phyloP scores from a whole-genome alignment of 2,888 invertebrate species.

The Agrotis clavis region DNA sequence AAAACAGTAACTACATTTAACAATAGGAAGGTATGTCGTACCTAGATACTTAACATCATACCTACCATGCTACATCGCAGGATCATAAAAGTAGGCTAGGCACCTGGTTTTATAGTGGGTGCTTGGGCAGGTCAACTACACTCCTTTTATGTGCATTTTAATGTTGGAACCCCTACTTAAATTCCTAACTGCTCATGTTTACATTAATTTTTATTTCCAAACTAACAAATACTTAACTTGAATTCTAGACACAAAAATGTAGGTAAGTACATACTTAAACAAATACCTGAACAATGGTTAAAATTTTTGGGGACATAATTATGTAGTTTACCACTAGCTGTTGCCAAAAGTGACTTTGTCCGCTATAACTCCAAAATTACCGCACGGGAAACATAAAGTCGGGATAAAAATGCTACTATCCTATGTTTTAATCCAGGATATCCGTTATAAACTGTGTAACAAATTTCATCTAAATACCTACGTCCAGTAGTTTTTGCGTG shows the following conservation, averaged over 20 bases:
- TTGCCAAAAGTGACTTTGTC: too few relatives aligned
- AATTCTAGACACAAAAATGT: conserved; percentile 9
- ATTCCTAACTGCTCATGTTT: conserved; percentile 13
- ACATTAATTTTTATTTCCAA: conserved; percentile 6
- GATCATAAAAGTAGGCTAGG: conserved; percentile 18
- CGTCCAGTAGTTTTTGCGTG: too few relatives aligned
- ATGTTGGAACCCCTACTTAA: background rate
- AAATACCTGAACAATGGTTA: conserved; percentile 11
- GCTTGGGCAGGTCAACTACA: background rate
- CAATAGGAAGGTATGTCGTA: background rate
- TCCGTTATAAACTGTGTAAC: too few relatives aligned
- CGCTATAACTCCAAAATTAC: too few relatives aligned
- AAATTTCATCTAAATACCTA: too few relatives aligned
- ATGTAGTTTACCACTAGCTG: background rate
- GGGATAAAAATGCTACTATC: too few relatives aligned
- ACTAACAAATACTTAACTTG: background rate
- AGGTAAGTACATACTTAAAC: background rate
- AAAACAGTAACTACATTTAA: background rate
- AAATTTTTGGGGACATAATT: conserved; percentile 9
- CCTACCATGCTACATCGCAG: background rate
- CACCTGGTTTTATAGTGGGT: background rate
- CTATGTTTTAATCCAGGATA: too few relatives aligned
- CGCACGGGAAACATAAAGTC: too few relatives aligned
- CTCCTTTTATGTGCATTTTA: conserved; percentile 10
- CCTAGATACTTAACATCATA: background rate